These are phyloP conservation scores for Ormyrus thymus DNA, from an alignment of 2,888 invertebrate genomes.

Conservation along the genomic window DNA sequence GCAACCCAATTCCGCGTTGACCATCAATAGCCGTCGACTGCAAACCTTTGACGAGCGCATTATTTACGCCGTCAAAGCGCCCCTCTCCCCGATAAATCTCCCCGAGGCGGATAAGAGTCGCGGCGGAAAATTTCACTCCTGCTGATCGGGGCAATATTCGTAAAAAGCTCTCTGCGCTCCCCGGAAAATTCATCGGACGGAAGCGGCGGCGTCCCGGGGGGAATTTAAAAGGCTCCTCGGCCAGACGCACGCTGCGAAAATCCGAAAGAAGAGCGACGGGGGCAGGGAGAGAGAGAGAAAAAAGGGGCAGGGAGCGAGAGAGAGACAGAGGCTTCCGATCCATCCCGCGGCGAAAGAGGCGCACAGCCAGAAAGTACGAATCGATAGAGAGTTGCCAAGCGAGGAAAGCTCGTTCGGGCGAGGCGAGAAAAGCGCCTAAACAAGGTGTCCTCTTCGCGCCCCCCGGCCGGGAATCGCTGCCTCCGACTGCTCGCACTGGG, in stretches of 20 bases:
- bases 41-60: no score
- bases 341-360: not conserved
- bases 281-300: not conserved
- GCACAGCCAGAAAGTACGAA: not conserved
- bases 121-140: slow-evolving; percentile 14
- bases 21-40: no score
- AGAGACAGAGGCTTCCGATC: not conserved
- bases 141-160: slow-evolving; percentile 9
- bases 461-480: not conserved
- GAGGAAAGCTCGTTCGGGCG: slow-evolving; percentile 15
- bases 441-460: not conserved
- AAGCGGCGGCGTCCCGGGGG: not conserved
- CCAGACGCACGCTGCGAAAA: not conserved
- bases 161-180: not conserved
- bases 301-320: not conserved
- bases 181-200: slow-evolving; percentile 18
- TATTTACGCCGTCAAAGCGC: no score
- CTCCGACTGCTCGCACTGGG: not conserved
- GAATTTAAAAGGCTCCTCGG: slow-evolving; percentile 20
- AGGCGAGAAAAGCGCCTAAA: not conserved
- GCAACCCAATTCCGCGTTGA: no score
- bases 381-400: slow-evolving; percentile 42
- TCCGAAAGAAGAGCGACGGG: not conserved
- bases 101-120: not conserved
- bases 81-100: no score